Percentiles rank a stretch among this genome's conserved stretches.
Conservation (phyloP, 2,888 invertebrate genomes). For the Melangyna quadrimaculata region DNA sequence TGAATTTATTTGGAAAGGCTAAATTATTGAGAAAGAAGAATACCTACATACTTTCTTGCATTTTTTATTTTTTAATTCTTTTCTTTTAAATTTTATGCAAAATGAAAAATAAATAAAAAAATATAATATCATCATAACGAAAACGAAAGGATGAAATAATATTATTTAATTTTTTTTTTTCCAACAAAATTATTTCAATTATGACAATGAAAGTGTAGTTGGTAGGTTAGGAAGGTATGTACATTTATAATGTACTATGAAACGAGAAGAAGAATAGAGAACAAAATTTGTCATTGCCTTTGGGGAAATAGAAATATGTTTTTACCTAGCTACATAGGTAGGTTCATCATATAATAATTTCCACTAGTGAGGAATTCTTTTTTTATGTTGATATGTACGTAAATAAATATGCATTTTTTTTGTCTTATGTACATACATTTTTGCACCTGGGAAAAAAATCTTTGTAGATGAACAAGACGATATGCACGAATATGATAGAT, state of each 20-base stretch:
- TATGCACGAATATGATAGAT: no score
- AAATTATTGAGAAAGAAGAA: background rate
- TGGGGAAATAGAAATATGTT: conserved; percentile 5
- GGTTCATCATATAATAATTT: background rate
- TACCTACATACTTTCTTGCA: background rate
- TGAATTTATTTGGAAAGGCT: background rate
- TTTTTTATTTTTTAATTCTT: background rate
- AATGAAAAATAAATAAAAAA: conserved; percentile 10
- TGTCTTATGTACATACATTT: background rate
- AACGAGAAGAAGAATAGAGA: conserved; percentile 1
- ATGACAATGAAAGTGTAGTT: conserved; percentile 40
- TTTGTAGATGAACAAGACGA: background rate
- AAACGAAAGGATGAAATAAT: conserved; percentile 57
- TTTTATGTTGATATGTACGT: conserved; percentile 1
- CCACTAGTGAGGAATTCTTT: conserved; percentile 32
- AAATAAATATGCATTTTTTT: conserved; percentile 38
- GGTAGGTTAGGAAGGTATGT: background rate
- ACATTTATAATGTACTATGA: no score
- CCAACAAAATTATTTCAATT: conserved; percentile 39
- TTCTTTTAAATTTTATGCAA: conserved; percentile 39
- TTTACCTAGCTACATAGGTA: background rate
- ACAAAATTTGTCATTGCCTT: conserved; percentile 59
- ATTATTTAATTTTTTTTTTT: background rate
- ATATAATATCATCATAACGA: conserved; percentile 14
- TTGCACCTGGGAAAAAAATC: background rate